A percentile compares a stretch with the other conserved stretches of the same genome.
phyloP scores from a whole-genome alignment of 2,113 vertebrate genomes.

The Dipodomys merriami region DNA sequence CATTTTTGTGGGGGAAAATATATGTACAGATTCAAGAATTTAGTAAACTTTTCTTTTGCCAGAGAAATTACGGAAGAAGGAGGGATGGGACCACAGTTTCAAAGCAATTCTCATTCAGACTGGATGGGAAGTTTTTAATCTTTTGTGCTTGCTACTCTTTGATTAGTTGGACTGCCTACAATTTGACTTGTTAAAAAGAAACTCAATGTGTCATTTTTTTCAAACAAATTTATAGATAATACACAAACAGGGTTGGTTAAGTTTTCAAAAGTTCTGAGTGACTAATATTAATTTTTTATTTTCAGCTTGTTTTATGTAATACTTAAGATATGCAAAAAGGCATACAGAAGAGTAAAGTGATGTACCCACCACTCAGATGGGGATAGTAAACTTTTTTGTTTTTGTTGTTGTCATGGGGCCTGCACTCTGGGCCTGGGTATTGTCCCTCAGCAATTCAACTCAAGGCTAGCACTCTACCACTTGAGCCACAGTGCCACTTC shows the following conservation, averaged over 20 bases:
- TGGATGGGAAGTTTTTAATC: not conserved
- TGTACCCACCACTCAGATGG: not conserved
- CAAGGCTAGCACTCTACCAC: too few relatives aligned
- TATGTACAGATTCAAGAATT: not conserved
- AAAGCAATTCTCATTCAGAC: constrained; percentile 29
- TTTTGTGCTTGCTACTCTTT: constrained; percentile 11
- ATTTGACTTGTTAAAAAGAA: not conserved
- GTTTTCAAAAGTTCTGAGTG: not conserved
- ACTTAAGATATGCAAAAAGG: constrained; percentile 2
- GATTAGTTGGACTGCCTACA: not conserved
- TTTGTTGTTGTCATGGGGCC: too few relatives aligned
- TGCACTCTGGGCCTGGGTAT: too few relatives aligned
- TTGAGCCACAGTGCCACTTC: too few relatives aligned
- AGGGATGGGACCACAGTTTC: not conserved
- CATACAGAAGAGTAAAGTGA: not conserved
- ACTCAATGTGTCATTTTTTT: not conserved
- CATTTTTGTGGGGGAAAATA: not conserved
- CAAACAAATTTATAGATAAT: not conserved
- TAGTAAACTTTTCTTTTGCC: not conserved
- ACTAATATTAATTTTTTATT: not conserved
- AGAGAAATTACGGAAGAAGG: not conserved
- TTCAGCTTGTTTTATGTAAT: not conserved
- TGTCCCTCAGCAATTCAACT: too few relatives aligned
- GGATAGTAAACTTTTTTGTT: not conserved
- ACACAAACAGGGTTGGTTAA: not conserved